Evolutionary conservation across 2,113 vertebrate genomes (phyloP).

Genomic region (Ancistrus triradiatus): DNA sequence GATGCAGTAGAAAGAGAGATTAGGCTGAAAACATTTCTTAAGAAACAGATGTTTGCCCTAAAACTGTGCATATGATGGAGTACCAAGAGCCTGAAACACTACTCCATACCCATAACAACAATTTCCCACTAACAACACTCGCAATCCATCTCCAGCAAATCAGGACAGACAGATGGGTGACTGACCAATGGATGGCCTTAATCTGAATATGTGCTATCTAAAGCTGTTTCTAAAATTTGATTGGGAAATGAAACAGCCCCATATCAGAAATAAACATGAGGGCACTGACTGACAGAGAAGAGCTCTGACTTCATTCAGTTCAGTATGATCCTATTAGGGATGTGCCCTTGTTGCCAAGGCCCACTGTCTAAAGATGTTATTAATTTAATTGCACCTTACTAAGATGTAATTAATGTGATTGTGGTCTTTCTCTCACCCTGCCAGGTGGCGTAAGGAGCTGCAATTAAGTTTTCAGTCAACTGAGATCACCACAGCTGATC

Average conservation of each 20-base stretch:
- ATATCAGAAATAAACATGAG: not conserved
- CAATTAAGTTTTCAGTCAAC: constrained; percentile 27
- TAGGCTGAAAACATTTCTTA: too few relatives aligned
- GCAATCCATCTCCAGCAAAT: too few relatives aligned
- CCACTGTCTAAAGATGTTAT: constrained; percentile 32
- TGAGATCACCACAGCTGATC: constrained; percentile 2
- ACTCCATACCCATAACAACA: too few relatives aligned
- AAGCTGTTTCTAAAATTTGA: not conserved
- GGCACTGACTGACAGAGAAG: not conserved
- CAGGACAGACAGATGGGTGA: too few relatives aligned
- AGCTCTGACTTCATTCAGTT: not conserved
- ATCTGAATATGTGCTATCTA: not conserved
- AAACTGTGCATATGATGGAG: too few relatives aligned
- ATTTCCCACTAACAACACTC: too few relatives aligned
- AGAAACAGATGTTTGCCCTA: too few relatives aligned
- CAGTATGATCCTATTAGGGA: not conserved
- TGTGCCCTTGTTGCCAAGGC: not conserved
- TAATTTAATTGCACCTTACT: constrained; percentile 26
- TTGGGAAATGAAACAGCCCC: not conserved
- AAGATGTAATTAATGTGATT: constrained; percentile 37
- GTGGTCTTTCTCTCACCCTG: constrained; percentile 7
- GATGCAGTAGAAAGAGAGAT: too few relatives aligned
- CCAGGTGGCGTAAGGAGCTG: constrained; percentile 7
- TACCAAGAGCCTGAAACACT: too few relatives aligned
- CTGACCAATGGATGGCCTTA: not conserved